A percentile compares a stretch with the other conserved stretches of the same genome.
phyloP scores from a whole-genome alignment of 2,797 vertebrate species.

The Crocodylus rhombifer region DNA sequence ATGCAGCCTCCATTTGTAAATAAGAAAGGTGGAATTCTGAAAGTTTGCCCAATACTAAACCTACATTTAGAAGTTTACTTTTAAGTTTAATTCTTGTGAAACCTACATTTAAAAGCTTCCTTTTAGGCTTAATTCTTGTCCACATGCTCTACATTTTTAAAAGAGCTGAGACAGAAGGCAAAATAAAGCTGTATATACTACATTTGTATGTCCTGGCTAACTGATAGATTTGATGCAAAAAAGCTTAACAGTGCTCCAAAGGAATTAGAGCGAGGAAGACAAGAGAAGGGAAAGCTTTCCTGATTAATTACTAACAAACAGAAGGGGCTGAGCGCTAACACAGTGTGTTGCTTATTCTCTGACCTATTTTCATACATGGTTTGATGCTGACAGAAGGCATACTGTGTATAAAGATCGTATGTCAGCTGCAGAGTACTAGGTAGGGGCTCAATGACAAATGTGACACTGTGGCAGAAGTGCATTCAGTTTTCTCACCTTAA shows the following conservation, averaged over 20 bases:
- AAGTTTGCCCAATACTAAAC: neutral
- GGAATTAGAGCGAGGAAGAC: neutral
- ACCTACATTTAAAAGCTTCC: neutral
- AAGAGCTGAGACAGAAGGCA: neutral
- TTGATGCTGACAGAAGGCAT: constrained; percentile 24
- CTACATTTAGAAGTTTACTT: neutral
- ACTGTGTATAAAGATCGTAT: neutral
- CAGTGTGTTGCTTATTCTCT: neutral
- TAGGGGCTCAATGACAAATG: neutral
- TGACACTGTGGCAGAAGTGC: neutral
- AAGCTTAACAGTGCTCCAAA: neutral
- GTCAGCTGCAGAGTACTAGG: neutral
- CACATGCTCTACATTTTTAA: constrained; percentile 1
- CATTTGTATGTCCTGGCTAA: neutral
- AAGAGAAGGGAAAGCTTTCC: neutral
- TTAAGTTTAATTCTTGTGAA: constrained; percentile 4
- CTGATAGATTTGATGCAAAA: neutral
- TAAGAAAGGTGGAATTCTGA: neutral
- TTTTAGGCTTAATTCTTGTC: neutral
- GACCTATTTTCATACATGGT: neutral
- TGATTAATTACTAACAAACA: neutral
- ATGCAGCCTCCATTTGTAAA: neutral
- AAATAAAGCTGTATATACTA: neutral
- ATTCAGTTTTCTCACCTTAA: neutral
- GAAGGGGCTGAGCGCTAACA: neutral